phyloP scores from a whole-genome alignment of 2,113 vertebrate species.

The Oceanodroma tethys region DNA sequence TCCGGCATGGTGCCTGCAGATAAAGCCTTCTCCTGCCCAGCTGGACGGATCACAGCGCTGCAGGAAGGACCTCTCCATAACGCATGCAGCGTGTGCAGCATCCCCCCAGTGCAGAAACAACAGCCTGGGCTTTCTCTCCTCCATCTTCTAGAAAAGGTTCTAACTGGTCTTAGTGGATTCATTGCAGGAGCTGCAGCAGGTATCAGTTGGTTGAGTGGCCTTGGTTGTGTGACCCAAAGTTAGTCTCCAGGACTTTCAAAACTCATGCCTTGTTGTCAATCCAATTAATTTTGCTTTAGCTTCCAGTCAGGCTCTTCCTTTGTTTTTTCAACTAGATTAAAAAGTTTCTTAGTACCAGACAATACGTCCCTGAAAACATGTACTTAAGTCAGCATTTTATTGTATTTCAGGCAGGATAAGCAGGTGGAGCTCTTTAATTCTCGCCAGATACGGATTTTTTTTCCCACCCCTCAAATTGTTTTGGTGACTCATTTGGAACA shows the following conservation, averaged over 20 bases:
- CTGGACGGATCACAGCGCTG: fast-evolving
- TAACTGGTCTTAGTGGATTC: background rate
- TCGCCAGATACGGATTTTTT: background rate
- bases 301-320: background rate
- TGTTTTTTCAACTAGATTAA: background rate
- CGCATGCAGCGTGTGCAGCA: fast-evolving
- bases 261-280: background rate
- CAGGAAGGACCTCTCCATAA: no score
- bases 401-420: background rate
- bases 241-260: background rate
- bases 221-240: background rate
- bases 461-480: background rate
- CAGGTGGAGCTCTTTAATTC: background rate
- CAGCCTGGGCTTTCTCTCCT: background rate
- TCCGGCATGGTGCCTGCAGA: background rate
- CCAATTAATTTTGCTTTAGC: background rate
- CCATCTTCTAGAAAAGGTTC: background rate
- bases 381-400: background rate
- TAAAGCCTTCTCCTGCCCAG: background rate
- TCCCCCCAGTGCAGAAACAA: background rate
- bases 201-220: fast-evolving
- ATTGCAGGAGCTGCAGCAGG: background rate
- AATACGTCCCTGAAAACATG: background rate
- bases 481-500: background rate
- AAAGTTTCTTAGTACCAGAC: background rate